phyloP scores from a whole-genome alignment of 2,797 vertebrate genomes.

The Eulemur mongoz region DNA sequence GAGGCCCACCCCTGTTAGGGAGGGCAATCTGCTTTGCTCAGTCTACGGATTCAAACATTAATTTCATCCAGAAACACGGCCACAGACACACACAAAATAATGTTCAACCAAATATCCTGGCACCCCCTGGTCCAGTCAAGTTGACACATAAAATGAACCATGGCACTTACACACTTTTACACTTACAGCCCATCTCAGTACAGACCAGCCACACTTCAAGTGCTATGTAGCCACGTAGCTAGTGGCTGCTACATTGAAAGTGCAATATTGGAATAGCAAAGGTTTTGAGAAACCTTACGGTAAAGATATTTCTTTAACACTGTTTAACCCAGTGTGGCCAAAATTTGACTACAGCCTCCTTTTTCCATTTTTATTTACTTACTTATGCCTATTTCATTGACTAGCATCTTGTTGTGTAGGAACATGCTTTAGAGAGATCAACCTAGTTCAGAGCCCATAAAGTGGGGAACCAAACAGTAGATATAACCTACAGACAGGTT shows the following conservation, averaged over 20 bases:
- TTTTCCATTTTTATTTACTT: background rate
- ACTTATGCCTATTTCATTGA: background rate
- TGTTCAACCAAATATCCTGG: background rate
- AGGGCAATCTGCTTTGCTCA: background rate
- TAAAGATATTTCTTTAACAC: background rate
- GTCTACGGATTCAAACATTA: background rate
- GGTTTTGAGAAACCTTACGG: background rate
- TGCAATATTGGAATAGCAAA: background rate
- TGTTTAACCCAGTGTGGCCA: background rate
- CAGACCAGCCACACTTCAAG: background rate
- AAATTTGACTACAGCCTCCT: background rate
- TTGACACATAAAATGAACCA: background rate
- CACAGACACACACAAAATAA: background rate
- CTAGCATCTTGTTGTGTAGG: background rate
- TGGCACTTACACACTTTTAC: background rate
- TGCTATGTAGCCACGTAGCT: background rate
- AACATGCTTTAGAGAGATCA: slow-evolving; percentile 8
- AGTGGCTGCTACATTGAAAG: background rate
- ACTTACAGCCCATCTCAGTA: background rate
- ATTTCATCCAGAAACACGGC: background rate
- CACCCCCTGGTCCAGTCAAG: background rate
- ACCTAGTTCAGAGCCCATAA: background rate
- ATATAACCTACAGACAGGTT: background rate
- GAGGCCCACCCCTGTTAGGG: too few species aligned
- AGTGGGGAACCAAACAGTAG: background rate